These are phyloP conservation scores for Mobula hypostoma DNA, from an alignment of 2,113 vertebrate species.

Conservation along the genomic window DNA sequence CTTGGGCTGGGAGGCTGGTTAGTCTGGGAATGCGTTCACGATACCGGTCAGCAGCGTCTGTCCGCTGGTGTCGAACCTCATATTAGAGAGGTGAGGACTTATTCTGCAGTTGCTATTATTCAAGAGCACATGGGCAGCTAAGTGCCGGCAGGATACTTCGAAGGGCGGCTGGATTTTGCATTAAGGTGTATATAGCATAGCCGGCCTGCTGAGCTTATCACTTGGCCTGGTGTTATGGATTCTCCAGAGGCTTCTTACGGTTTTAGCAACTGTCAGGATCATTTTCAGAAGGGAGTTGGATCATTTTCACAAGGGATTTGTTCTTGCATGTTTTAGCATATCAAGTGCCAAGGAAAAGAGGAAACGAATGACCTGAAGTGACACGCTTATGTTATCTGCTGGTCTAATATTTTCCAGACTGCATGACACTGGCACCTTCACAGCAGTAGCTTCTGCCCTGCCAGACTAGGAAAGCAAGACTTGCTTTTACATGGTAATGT, in stretches of 20 bases:
- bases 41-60: not conserved
- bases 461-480: not conserved
- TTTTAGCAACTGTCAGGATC: not conserved
- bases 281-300: not conserved
- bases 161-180: not conserved
- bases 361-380: not conserved
- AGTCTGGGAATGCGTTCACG: not conserved
- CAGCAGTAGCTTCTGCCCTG: not conserved
- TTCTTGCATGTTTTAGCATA: not conserved
- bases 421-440: not conserved
- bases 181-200: not conserved
- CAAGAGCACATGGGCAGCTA: not conserved
- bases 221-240: not conserved
- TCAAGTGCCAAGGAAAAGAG: not conserved
- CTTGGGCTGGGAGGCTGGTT: not conserved
- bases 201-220: not conserved
- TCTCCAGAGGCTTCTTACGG: not conserved
- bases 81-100: not conserved
- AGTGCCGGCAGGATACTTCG: not conserved
- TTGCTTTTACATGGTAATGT: not conserved
- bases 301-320: conserved; percentile 8
- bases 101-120: not conserved
- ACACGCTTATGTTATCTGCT: not conserved
- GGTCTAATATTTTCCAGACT: not conserved
- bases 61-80: not conserved